A percentile compares a stretch with the other conserved stretches of the same genome.
Conservation (phyloP, 2,888 invertebrate genomes). For the Pogonocherus hispidulus region DNA sequence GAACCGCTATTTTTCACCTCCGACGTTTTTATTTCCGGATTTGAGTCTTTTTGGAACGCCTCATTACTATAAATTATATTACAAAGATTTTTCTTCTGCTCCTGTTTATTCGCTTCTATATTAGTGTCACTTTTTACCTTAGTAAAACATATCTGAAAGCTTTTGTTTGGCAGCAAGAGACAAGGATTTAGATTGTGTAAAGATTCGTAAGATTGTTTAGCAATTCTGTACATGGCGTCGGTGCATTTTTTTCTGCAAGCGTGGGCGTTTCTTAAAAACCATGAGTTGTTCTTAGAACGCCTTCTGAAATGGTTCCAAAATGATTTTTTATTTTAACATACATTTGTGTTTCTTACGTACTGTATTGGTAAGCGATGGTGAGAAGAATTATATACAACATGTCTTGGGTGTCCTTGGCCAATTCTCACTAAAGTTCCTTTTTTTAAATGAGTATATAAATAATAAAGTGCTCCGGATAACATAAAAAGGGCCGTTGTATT, state of each 20-base stretch:
- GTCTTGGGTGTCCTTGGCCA: slow-evolving; percentile 33
- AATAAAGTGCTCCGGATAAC: slow-evolving; percentile 41
- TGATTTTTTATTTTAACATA: background rate
- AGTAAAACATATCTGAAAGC: slow-evolving; percentile 43
- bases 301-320: slow-evolving; percentile 30
- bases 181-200: slow-evolving; percentile 42
- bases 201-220: slow-evolving; percentile 46
- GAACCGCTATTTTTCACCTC: background rate
- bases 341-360: background rate
- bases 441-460: slow-evolving; percentile 40
- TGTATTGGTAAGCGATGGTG: slow-evolving; percentile 17
- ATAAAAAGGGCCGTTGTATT: slow-evolving; percentile 39
- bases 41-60: slow-evolving; percentile 64
- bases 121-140: background rate
- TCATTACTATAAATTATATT: slow-evolving; percentile 53
- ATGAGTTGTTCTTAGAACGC: slow-evolving; percentile 44
- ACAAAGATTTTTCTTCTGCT: slow-evolving; percentile 6
- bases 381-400: background rate
- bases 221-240: slow-evolving; percentile 46
- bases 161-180: slow-evolving; percentile 37
- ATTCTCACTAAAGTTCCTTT: slow-evolving; percentile 45
- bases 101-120: background rate
- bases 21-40: background rate
- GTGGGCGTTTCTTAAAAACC: slow-evolving; percentile 50
- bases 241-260: slow-evolving; percentile 49